Base-by-base conservation (phyloP, 2,888 invertebrate species). In the Galerucella nymphaeae region DNA sequence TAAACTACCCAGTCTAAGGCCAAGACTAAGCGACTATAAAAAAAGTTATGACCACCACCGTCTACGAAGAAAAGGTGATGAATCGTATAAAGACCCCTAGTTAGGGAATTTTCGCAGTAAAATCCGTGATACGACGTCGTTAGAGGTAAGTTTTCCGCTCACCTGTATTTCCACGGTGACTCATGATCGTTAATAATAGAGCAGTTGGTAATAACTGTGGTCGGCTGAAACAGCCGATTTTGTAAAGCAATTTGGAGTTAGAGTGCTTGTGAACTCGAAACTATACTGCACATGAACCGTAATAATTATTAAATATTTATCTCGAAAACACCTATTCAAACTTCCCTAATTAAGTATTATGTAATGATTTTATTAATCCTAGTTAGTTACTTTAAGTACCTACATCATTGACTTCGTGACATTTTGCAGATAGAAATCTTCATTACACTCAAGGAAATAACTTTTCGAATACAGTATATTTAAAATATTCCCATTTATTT, bases 131-230 rank as follows among this genome's bases (percentile, higher is more conserved):
- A 77, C 77, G 70, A 73, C 73, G 76, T 76, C 80, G 80, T 81
- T 80, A 81, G 42, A 62, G 38, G 45, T 66, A 38, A 59, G 70
- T 74, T 78, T 75, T 78, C 77, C 74, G 72, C 76, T 79, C 81
- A 81, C 80, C 80, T 79, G 80, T 77, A 80, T 81, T 81, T 81
- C 81, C 81, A 80, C 78, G 55, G 81, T 81, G 81, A 81, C 77
- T 81, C 81, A 81, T 81, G 80, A 81, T 76, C 72, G 77, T 81
- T 79, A 81, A 81, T 81, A 81, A 81, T 81, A 77, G 76, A 81
- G 79, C 75, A 76, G 76, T 72, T 73, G 78, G 79, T 80, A 80
- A 80, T 80, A 80, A 80, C 76, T 77, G 79, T 79, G 79, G 80
- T 80, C 77, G 74, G 77, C 75, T 72, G 74, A 72, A 75, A 72